Base-by-base conservation (phyloP, 2,888 invertebrate genomes). In the Torymus auratus region DNA sequence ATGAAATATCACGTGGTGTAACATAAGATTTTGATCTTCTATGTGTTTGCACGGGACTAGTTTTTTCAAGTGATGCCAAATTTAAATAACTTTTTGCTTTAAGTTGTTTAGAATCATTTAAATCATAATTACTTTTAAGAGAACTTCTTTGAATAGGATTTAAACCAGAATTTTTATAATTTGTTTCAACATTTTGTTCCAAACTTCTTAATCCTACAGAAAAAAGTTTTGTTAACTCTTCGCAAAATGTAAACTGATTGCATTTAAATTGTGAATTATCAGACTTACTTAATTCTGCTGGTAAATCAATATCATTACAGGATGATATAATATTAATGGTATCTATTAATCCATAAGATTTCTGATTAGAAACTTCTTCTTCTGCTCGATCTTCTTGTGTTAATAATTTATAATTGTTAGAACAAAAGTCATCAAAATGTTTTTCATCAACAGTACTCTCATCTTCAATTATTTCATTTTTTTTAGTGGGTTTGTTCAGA, bases 21-120 rank as follows among this genome's bases (percentile, higher is more conserved):
- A 79, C 73, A 64, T 85, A 83, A 0, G 87, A 88, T 50, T 83
- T 84, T 2, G 87, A 87, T 83, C 85, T 83, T 71, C 85, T 83
- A 50, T 82, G 83, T 15, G 52, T 1, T 15, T 56, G 14, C 2
- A 20, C n/a, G 5, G 14, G 10, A 52, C 55, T 62, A 13, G 4
- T 11, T 60, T 79, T 72, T 12, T 76, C 76, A 13, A n/a, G 11
- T 53, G n/a, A 17, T 60, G 64, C 2, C 13, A 76, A 17, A 58
- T 69, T 73, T 41, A 58, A 83, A 60, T 69, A 74, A 52, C 80
- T 83, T 71, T 82, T 82, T 3, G 60, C 15, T 72, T 72, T 74
- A 0, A 17, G 17, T 5, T 82, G 76, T 56, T 56, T 73, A 50
- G 17, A 68, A 56, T 41, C 76, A 20, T 7, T 14, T 60, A 69